Base-by-base conservation (phyloP, 2,888 invertebrate species). In the Catocala nupta region DNA sequence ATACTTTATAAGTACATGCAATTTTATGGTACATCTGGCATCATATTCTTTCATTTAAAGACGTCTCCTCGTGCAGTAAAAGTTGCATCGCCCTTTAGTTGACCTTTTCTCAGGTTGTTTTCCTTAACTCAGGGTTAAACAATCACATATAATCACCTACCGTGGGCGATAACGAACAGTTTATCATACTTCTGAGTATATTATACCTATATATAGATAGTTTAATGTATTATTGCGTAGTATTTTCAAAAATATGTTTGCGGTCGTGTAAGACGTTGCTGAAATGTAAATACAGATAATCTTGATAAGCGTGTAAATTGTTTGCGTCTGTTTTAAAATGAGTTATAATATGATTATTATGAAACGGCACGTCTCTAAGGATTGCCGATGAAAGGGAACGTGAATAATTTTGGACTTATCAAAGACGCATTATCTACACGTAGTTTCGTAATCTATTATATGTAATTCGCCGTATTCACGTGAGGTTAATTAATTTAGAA, bases 101-200 rank as follows among this genome's bases (percentile, higher is more conserved):
- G 66, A 67, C 75, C 78, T 77, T 73, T 74, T 51, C 49, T 50
- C 53, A 25, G 49, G 66, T 67, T 57, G 73, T 48, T 66, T 64
- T 65, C 75, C 75, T 77, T 70, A 34, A 60, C 12, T 70, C 77
- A 71, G 63, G 75, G 77, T 64, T 59, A 59, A 59, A 36, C 55
- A 60, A 42, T 50, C 58, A 55, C 33, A 48, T 55, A 58, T 48
- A 34, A 43, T 48, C 47, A 36, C 51, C 48, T 56, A 54, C 42
- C 44, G 50, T 52, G 49, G 45, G 43, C 33, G 54, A 58, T 63
- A 63, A 58, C 12, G 12, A 43, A 53, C 42, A 44, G 12, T 49
- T 54, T 63, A 63, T 58, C 54, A 50, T 50, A 13, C 12, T 45
- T 58, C 10, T 50, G 13, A 39, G 33, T 52, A 53, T 11, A 56